phyloP scores from a whole-genome alignment of 2,113 vertebrate genomes.

The Sinocyclocheilus anshuiensis region DNA sequence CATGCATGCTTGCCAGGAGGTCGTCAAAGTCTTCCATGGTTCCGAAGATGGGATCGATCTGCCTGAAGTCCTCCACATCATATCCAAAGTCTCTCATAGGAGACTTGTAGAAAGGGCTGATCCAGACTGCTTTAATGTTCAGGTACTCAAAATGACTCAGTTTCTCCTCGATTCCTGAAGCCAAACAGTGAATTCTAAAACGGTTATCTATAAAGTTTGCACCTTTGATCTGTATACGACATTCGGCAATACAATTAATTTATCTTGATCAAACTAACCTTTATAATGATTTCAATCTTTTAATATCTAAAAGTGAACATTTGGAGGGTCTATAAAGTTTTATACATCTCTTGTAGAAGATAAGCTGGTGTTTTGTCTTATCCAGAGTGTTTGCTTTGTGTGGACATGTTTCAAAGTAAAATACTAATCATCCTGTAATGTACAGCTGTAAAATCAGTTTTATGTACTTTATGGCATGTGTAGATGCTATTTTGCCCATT shows the following conservation, averaged over 20 bases:
- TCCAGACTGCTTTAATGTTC: slow-evolving; percentile 89
- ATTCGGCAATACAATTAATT: not conserved
- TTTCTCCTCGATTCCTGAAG: slow-evolving; percentile 86
- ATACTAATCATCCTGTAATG: not conserved
- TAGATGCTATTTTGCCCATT: not conserved
- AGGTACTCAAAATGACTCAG: slow-evolving; percentile 84
- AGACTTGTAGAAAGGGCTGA: slow-evolving; percentile 91
- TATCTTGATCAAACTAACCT: not conserved
- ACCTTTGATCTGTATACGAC: not conserved
- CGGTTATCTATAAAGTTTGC: not conserved
- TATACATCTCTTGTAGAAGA: not conserved
- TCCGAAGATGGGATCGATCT: slow-evolving; percentile 89
- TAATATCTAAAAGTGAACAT: not conserved
- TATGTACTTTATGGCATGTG: slow-evolving; percentile 19
- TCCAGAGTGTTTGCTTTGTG: not conserved
- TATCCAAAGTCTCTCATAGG: slow-evolving; percentile 88
- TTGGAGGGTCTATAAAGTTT: not conserved
- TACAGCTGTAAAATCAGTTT: not conserved
- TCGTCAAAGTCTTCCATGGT: slow-evolving; percentile 92
- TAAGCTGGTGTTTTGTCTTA: not conserved
- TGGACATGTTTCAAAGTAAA: not conserved
- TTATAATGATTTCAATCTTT: not conserved
- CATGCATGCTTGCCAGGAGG: slow-evolving; percentile 85
- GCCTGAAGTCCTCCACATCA: slow-evolving; percentile 88
- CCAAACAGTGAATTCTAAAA: slow-evolving; percentile 9